Conservation (phyloP, 1,140 invertebrate species). For the Harlomillsia oculata region DNA sequence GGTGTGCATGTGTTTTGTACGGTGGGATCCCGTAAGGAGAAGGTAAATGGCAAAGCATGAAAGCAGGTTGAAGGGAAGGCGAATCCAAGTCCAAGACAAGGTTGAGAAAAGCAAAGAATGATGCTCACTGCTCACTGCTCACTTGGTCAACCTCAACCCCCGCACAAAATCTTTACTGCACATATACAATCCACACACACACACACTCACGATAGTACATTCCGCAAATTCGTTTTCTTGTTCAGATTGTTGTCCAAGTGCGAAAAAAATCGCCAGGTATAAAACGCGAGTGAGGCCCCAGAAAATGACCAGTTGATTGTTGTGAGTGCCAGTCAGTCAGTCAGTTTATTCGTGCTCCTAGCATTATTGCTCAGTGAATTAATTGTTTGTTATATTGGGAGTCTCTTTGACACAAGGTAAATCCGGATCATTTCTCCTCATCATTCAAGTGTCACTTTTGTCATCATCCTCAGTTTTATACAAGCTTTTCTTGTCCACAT, state of each 20-base stretch:
- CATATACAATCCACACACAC: constrained; percentile 1
- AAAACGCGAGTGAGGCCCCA: constrained; percentile 34
- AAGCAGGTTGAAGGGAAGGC: neutral
- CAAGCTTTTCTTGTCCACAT: too few relatives aligned
- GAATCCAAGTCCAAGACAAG: neutral
- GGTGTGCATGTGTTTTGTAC: too few relatives aligned
- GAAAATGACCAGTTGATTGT: constrained; percentile 25
- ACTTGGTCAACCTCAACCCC: constrained; percentile 10
- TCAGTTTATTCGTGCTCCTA: too few relatives aligned
- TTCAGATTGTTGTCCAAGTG: constrained; percentile 10
- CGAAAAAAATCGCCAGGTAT: constrained; percentile 36
- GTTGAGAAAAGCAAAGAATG: neutral
- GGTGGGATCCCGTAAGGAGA: neutral
- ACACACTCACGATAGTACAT: constrained; percentile 7
- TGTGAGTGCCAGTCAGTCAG: too few relatives aligned
- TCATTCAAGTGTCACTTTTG: too few relatives aligned
- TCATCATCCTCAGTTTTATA: too few relatives aligned
- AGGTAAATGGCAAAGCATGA: neutral
- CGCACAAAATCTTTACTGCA: too few relatives aligned
- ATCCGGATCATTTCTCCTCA: too few relatives aligned
- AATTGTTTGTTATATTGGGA: too few relatives aligned
- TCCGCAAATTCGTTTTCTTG: constrained; percentile 32
- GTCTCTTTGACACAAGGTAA: too few relatives aligned
- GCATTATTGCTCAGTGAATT: too few relatives aligned
- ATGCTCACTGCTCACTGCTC: neutral